A percentile compares a stretch with the other conserved stretches of the same genome.
Evolutionary conservation across 2,113 vertebrate genomes (phyloP).

Genomic region (Ameiurus melas): DNA sequence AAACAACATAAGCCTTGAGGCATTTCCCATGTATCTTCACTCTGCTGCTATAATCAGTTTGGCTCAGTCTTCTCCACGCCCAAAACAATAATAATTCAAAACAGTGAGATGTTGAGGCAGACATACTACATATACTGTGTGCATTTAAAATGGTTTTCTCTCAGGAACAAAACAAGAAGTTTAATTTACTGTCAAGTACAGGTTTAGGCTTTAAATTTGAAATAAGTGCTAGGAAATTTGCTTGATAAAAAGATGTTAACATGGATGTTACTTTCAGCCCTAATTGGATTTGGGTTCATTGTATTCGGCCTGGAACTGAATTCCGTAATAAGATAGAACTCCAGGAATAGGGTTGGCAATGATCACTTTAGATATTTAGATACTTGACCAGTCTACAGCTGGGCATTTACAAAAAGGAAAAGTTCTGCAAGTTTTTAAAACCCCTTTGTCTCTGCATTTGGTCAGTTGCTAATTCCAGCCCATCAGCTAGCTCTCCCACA

Average conservation of each 20-base stretch:
- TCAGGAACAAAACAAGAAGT: neutral
- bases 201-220: neutral
- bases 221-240: neutral
- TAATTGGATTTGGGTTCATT: neutral
- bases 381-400: neutral
- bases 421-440: neutral
- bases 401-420: neutral
- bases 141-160: neutral
- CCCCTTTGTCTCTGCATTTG: neutral
- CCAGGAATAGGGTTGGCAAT: neutral
- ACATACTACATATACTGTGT: neutral
- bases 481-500: neutral
- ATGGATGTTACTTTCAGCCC: neutral
- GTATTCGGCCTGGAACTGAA: neutral
- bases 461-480: neutral
- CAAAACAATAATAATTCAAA: conserved; percentile 30
- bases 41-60: conserved; percentile 41
- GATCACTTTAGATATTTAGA: neutral
- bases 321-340: neutral
- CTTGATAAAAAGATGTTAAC: neutral
- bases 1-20: conserved; percentile 36
- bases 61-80: conserved; percentile 31
- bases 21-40: conserved; percentile 41
- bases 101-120: conserved; percentile 24
- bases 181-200: conserved; percentile 4